Percentiles rank a stretch among this genome's conserved stretches.
Conservation (phyloP, 2,888 invertebrate species). For the Idaea straminata region DNA sequence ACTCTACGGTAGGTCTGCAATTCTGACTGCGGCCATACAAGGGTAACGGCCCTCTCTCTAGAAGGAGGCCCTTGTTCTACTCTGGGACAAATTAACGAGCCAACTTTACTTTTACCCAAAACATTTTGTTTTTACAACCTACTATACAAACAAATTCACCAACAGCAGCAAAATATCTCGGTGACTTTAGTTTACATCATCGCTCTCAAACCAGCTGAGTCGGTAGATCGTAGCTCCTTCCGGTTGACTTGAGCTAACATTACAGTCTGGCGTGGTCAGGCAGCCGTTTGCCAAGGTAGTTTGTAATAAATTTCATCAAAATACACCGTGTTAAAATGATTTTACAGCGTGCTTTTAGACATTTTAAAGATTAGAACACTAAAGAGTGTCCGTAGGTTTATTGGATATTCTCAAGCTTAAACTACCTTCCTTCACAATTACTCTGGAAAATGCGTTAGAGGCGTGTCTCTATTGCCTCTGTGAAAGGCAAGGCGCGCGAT, state of each 20-base stretch:
- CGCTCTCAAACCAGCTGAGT: constrained; percentile 5
- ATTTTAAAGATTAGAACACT: too few species aligned
- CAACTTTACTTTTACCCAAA: background rate
- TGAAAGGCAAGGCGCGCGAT: too few species aligned
- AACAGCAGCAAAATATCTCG: background rate
- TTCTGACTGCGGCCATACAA: background rate
- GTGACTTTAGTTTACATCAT: background rate
- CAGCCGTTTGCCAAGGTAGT: background rate
- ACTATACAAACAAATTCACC: background rate
- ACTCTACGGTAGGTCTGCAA: background rate
- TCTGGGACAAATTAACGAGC: background rate
- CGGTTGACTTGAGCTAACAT: constrained; percentile 8
- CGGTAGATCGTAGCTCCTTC: constrained; percentile 14
- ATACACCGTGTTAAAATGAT: too few species aligned
- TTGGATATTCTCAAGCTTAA: too few species aligned
- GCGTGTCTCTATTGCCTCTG: too few species aligned
- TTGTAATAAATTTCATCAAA: background rate
- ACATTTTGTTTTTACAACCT: constrained; percentile 1
- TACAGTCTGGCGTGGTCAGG: background rate
- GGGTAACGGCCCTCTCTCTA: background rate
- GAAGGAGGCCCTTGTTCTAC: background rate
- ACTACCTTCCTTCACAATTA: too few species aligned
- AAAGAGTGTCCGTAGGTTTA: too few species aligned
- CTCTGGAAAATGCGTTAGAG: too few species aligned
- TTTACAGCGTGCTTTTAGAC: too few species aligned